Conservation (phyloP, 2,888 invertebrate species). For the Lordiphosa andalusiaca region DNA sequence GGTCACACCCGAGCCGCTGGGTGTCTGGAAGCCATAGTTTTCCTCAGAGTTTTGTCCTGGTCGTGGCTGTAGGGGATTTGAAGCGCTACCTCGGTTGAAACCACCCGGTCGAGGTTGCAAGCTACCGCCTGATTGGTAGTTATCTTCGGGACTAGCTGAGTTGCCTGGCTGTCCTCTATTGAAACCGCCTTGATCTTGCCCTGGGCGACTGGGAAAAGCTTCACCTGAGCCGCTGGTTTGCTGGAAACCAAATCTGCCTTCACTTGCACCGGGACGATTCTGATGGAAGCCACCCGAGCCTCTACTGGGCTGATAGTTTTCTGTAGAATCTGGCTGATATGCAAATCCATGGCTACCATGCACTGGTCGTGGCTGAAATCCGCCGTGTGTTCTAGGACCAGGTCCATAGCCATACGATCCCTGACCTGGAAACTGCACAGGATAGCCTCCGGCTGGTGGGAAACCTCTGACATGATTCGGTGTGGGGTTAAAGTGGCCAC, state of each 20-base stretch:
- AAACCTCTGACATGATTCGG: too few relatives aligned
- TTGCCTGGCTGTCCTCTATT: constrained; percentile 9
- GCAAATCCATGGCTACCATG: not conserved
- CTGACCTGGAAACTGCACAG: not conserved
- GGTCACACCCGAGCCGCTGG: constrained; percentile 3
- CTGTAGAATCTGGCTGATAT: not conserved
- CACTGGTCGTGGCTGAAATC: not conserved
- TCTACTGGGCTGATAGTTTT: constrained; percentile 2
- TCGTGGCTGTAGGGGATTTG: too few relatives aligned
- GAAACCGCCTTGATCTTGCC: constrained; percentile 8
- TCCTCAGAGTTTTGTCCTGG: too few relatives aligned
- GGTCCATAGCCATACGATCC: not conserved
- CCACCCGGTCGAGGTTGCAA: constrained; percentile 7
- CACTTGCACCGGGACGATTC: too few relatives aligned
- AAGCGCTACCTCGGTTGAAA: too few relatives aligned
- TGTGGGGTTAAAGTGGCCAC: too few relatives aligned
- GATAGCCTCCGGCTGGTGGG: too few relatives aligned
- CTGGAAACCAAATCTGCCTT: constrained; percentile 1
- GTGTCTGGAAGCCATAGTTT: constrained; percentile 9
- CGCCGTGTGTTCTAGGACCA: not conserved
- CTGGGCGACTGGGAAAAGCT: constrained; percentile 26
- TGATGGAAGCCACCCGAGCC: not conserved
- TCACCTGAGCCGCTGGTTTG: constrained; percentile 5
- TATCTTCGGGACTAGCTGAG: not conserved
- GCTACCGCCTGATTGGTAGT: not conserved